Evolutionary conservation across 2,888 invertebrate species (phyloP), one percentile per base, ranked within the genome.

Genomic region (Acrobasis repandana): DNA sequence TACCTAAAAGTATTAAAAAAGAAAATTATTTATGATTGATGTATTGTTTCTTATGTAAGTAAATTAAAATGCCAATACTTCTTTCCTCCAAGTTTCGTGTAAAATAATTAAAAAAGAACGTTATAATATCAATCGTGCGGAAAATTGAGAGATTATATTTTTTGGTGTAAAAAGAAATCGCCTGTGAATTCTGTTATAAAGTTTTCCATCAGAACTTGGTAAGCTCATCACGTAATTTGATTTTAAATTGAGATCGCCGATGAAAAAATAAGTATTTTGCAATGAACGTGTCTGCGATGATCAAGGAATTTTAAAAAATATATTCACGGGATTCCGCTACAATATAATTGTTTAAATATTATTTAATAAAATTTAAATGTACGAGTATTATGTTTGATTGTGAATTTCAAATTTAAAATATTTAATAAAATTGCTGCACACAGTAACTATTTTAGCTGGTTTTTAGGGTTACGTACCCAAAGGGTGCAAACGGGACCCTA

Each of bases 201-300:
- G 43, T 60, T 60, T 60, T 46, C 34, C 60, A 34, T 60, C 60
- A 52, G 38, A 60, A 61, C 36, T 59, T 64, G 57, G 33, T 56
- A 54, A 38, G 54, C 50, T 60, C 47, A 54, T 61, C 60, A 34
- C 60, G 65, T 71, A 69, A 71, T 70, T 68, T 69, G 64, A 73
- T 73, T 73, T 73, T 72, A 68, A 72, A 72, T 70, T 65, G 64
- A 62, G 65, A 62, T 67, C 61, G 33, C 66, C 69, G 64, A 56
- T 67, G 60, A 50, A 67, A 59, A 70, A 62, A 50, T 52, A 65
- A 65, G 51, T 34, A 56, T 56, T 34, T 48, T 20, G 46, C 36
- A 47, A 16, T 11, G 18, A 8, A n/a, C 28, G 56, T 46, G 38
- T 18, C 20, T 14, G 54, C 16, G 38, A 54, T 54, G 18, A 52